A percentile compares a stretch with the other conserved stretches of the same genome.
phyloP scores from a whole-genome alignment of 1,140 invertebrate genomes.

The Vanessa tameamea region DNA sequence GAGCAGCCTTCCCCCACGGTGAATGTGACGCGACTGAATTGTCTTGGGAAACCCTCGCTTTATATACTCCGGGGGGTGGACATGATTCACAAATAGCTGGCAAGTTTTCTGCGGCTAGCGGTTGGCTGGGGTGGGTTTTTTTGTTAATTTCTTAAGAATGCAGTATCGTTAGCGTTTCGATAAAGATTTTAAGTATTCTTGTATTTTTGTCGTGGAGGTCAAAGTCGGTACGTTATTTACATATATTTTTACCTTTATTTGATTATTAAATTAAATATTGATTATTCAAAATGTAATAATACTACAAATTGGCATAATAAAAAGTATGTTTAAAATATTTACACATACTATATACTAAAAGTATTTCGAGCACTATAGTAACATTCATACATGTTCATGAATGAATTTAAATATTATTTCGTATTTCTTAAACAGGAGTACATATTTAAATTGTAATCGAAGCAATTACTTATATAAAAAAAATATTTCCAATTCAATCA shows the following conservation, averaged over 20 bases:
- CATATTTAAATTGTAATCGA: too few relatives aligned
- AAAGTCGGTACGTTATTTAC: background rate
- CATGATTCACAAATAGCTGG: constrained; percentile 42
- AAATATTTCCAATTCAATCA: background rate
- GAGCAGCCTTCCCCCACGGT: constrained; percentile 26
- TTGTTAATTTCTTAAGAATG: constrained; percentile 18
- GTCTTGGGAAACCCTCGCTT: constrained; percentile 48
- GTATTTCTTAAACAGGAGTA: too few relatives aligned
- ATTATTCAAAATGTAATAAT: too few relatives aligned
- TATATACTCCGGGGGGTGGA: constrained; percentile 50
- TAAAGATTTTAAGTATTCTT: background rate
- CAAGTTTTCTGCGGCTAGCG: constrained; percentile 14
- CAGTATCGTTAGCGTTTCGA: constrained; percentile 8
- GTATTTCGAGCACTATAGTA: too few relatives aligned
- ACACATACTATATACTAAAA: too few relatives aligned
- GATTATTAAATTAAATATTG: too few relatives aligned
- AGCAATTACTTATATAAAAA: too few relatives aligned
- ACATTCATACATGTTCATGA: too few relatives aligned
- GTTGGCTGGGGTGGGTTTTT: constrained; percentile 28
- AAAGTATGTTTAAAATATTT: too few relatives aligned
- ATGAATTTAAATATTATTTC: too few relatives aligned
- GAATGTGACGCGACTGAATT: constrained; percentile 37
- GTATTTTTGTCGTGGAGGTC: background rate
- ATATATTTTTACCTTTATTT: background rate
- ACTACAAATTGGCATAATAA: too few relatives aligned